Evolutionary conservation across 2,113 vertebrate species (phyloP).

Genomic region (Clarias macrocephalus): DNA sequence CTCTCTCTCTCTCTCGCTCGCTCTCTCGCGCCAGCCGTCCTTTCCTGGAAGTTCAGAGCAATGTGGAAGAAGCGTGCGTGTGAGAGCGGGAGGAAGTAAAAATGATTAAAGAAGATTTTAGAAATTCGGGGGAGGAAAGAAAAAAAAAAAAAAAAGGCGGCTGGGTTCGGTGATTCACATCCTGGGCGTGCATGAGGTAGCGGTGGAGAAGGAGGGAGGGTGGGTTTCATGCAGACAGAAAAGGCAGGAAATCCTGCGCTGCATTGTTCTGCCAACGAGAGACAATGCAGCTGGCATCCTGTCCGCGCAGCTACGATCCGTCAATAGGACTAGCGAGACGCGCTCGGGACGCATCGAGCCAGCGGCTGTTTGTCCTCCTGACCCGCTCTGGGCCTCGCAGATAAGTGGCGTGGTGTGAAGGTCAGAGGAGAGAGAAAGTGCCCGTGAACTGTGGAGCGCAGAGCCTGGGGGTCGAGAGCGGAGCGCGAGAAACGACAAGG

Average conservation of each 20-base stretch:
- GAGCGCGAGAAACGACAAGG: background rate
- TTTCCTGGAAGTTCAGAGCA: conserved; percentile 85
- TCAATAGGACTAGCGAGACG: conserved; percentile 40
- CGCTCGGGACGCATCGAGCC: conserved; percentile 41
- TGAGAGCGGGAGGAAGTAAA: conserved; percentile 21
- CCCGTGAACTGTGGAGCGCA: background rate
- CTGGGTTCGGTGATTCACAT: background rate
- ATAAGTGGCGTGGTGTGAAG: conserved; percentile 53
- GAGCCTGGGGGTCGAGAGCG: background rate
- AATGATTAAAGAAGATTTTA: background rate
- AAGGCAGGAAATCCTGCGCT: conserved; percentile 72
- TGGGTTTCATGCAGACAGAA: conserved; percentile 43
- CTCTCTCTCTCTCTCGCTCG: background rate
- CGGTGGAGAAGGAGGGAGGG: conserved; percentile 20
- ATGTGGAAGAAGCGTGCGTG: conserved; percentile 56
- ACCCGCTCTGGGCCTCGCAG: conserved; percentile 26
- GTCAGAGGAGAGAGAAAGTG: conserved; percentile 44
- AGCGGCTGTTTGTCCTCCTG: conserved; percentile 28
- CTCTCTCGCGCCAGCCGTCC: conserved; percentile 64
- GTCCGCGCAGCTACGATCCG: conserved; percentile 42
- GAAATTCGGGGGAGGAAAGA: conserved; percentile 18
- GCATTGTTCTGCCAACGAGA: conserved; percentile 64
- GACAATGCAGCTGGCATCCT: conserved; percentile 71
- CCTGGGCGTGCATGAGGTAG: background rate
- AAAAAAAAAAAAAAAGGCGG: conserved; percentile 27